Evolutionary conservation across 1,140 invertebrate species (phyloP).

Genomic region (Drosophila simulans): DNA sequence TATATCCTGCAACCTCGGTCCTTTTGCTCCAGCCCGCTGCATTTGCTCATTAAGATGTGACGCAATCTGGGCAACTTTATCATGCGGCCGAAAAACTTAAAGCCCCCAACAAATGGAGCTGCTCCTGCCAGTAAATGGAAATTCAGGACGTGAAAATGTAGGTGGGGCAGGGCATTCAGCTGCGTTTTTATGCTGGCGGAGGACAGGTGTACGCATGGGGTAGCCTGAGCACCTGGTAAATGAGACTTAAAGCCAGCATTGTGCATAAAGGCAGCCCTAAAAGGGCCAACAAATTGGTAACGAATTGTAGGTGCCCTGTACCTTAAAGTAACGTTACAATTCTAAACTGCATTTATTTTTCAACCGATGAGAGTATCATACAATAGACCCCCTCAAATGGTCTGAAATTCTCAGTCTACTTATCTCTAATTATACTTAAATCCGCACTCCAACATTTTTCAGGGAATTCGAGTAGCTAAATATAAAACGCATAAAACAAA

Average conservation of each 20-base stretch:
- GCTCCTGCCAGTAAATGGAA: conserved; percentile 47
- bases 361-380: no score
- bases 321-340: neutral
- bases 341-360: no score
- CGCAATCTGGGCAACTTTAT: conserved; percentile 70
- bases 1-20: conserved; percentile 8
- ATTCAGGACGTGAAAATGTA: conserved; percentile 45
- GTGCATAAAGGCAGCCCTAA: conserved; percentile 10
- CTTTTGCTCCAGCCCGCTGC: conserved; percentile 29
- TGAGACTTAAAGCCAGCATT: conserved; percentile 45
- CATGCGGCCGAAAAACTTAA: conserved; percentile 68
- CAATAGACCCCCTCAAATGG: neutral
- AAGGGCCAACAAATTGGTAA: neutral
- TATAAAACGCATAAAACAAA: conserved; percentile 7
- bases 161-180: conserved; percentile 22
- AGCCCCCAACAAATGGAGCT: conserved; percentile 56
- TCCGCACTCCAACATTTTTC: neutral
- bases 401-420: neutral
- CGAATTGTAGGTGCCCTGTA: neutral
- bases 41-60: conserved; percentile 74
- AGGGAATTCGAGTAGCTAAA: conserved; percentile 15
- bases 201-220: neutral
- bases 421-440: no score
- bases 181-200: conserved; percentile 21
- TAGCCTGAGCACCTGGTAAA: conserved; percentile 54